These are phyloP conservation scores for Ormyrus rosae DNA, from an alignment of 2,888 invertebrate genomes.

Conservation along the genomic window DNA sequence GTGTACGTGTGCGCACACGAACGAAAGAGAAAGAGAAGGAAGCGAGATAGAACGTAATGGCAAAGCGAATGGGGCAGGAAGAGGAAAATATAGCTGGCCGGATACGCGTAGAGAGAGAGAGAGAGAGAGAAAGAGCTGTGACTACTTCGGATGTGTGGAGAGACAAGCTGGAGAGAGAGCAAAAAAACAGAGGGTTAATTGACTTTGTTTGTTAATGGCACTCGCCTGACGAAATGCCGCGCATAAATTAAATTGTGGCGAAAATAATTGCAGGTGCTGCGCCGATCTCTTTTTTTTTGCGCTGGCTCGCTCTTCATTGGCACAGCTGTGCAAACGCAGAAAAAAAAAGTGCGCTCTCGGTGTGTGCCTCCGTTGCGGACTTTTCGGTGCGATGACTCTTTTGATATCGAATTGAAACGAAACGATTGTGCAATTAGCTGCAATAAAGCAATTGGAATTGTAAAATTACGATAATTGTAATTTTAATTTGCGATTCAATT, in stretches of 20 bases:
- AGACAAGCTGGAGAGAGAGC: background rate
- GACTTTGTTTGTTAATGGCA: conserved; percentile 36
- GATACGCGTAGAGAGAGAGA: background rate
- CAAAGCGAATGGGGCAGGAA: conserved; percentile 32
- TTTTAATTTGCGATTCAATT: background rate
- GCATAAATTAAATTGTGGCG: conserved; percentile 48
- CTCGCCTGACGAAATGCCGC: conserved; percentile 22
- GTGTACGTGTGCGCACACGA: background rate
- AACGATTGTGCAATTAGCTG: no score
- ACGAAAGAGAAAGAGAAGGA: conserved; percentile 18
- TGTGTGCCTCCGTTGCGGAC: background rate
- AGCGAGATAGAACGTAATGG: conserved; percentile 37
- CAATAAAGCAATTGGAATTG: no score
- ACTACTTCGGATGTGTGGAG: background rate
- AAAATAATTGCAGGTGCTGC: conserved; percentile 44
- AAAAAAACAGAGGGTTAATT: conserved; percentile 36
- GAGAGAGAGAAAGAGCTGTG: background rate
- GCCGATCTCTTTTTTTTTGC: background rate
- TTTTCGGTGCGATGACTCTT: background rate
- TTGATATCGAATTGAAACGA: background rate
- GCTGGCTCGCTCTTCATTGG: conserved; percentile 4
- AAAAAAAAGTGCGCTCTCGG: background rate
- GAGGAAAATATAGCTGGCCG: conserved; percentile 41
- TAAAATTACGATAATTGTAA: no score
- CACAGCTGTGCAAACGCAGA: conserved; percentile 13